phyloP scores from a whole-genome alignment of 2,888 invertebrate genomes.

The Catocala nupta region DNA sequence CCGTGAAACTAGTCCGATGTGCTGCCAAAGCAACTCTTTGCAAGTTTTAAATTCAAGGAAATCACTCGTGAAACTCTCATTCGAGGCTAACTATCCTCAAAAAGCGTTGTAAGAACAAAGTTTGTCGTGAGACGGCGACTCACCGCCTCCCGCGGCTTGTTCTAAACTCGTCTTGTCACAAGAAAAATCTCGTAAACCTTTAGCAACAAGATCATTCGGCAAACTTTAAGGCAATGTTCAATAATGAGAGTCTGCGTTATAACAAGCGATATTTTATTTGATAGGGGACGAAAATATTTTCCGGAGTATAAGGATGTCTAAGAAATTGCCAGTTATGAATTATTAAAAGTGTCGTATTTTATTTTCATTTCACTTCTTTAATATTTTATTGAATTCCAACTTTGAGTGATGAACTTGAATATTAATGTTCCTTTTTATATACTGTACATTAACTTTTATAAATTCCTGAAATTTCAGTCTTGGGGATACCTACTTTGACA shows the following conservation, averaged over 20 bases:
- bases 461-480: background rate
- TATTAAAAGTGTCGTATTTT: conserved; percentile 26
- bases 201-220: conserved; percentile 34
- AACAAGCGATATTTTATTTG: conserved; percentile 27
- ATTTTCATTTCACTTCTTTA: conserved; percentile 34
- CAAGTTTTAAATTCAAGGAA: conserved; percentile 65
- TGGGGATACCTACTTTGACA: background rate
- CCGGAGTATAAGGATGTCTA: conserved; percentile 7
- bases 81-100: conserved; percentile 68
- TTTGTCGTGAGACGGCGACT: conserved; percentile 46
- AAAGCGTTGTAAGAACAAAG: conserved; percentile 67
- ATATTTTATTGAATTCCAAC: conserved; percentile 34
- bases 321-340: conserved; percentile 28
- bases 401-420: conserved; percentile 29
- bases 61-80: conserved; percentile 72
- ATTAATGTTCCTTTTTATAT: conserved; percentile 28
- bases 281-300: conserved; percentile 17
- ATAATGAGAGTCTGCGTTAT: conserved; percentile 16
- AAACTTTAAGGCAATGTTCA: conserved; percentile 25
- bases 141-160: conserved; percentile 48
- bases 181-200: conserved; percentile 40
- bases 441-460: conserved; percentile 21
- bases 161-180: conserved; percentile 41
- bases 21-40: conserved; percentile 54
- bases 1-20: conserved; percentile 37